Base-by-base conservation (phyloP, 2,888 invertebrate species). In the Patella ulyssiponensis region DNA sequence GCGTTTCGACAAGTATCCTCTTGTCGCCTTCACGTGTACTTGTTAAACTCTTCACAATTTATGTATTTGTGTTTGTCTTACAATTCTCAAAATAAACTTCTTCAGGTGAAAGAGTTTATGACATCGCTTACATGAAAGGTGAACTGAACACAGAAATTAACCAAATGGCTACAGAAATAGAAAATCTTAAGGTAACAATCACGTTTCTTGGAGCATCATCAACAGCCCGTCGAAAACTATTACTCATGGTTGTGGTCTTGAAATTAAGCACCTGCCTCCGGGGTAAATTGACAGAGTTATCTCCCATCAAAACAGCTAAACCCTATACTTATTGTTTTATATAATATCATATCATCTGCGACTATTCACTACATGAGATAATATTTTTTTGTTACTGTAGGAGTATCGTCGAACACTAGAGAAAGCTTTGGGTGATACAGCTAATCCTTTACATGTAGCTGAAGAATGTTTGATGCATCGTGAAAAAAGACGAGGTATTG, bases 391-490 rank as follows among this genome's bases (percentile, higher is more conserved):
- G 44, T 44, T 44, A 44, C 44, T 44, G 9, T 9, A 44, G 44
- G 94, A 95, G 80, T 89, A 90, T 85, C 84, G 89, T 73, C 85
- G 89, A n/a, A 86, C 89, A 9, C 92, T 96, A 70, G 94, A 95
- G 86, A 94, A 94, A 88, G 94, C 94, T n/a, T 92, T 95, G 78
- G 92, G 94, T 73, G 96, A 96, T 89, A 94, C 96, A 77, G 96
- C 97, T 91, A 96, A 96, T 0, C 97, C 97, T 0, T 92, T 97
- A 80, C 96, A 96, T 85, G 96, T 97, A 81, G 96, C 96, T 44
- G 97, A 98, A 92, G 97, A 98, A 92, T 97, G 97, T 91, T 93
- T 98, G 64, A 97, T 97, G 92, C 95, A 97, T 89, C 93, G 97
- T 79, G 97, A 98, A 93, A 95, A 95, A 86, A 93, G 97, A 80